phyloP scores from a whole-genome alignment of 2,888 invertebrate genomes.

The Pasiphila rectangulata region DNA sequence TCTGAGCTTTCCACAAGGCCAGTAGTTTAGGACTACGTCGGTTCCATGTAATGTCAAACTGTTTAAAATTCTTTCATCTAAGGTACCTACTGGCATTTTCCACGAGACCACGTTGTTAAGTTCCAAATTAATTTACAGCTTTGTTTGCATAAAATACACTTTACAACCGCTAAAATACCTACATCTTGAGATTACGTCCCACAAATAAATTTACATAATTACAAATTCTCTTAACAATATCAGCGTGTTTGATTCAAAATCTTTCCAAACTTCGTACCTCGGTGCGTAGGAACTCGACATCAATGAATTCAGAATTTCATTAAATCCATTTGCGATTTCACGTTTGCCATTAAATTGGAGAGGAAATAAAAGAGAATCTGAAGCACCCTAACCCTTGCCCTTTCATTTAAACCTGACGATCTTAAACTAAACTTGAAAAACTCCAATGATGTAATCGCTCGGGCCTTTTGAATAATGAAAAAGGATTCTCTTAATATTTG shows the following conservation, averaged over 20 bases:
- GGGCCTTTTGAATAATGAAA: conserved; percentile 33
- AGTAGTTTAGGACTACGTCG: too few relatives aligned
- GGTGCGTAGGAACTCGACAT: background rate
- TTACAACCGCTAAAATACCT: too few relatives aligned
- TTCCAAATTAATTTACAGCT: too few relatives aligned
- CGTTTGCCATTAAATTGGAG: conserved; percentile 16
- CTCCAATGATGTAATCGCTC: conserved; percentile 31
- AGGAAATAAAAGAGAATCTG: conserved; percentile 21
- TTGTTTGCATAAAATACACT: too few relatives aligned
- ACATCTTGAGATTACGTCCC: too few relatives aligned
- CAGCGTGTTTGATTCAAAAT: background rate
- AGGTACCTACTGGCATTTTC: too few relatives aligned
- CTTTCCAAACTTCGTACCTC: background rate
- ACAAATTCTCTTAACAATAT: too few relatives aligned
- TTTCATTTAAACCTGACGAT: conserved; percentile 31
- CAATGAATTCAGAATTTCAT: conserved; percentile 18
- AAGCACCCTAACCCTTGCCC: conserved; percentile 30
- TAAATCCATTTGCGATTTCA: conserved; percentile 15
- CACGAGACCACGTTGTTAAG: too few relatives aligned
- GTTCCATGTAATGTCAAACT: too few relatives aligned
- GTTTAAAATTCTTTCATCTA: too few relatives aligned
- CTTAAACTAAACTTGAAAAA: conserved; percentile 37
- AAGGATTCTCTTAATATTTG: conserved; percentile 19
- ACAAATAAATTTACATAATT: too few relatives aligned
- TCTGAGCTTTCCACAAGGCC: too few relatives aligned